phyloP scores from a whole-genome alignment of 1,140 invertebrate species.

The Drosophila carrolli region DNA sequence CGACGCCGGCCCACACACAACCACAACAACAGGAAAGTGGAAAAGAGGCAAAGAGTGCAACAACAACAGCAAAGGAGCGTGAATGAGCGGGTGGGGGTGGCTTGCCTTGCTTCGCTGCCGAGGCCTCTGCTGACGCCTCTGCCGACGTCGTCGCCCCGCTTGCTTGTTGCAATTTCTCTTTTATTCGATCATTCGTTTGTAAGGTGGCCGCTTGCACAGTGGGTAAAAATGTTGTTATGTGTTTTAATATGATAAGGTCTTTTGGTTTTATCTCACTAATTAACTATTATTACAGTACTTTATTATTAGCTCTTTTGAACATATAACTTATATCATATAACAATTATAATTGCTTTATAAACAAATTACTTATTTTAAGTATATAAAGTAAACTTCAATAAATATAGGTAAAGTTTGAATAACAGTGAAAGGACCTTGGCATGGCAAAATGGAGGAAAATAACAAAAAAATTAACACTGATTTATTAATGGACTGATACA shows the following conservation, averaged over 20 bases:
- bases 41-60: constrained; percentile 16
- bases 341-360: too few relatives aligned
- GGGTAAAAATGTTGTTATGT: not conserved
- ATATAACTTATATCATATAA: too few relatives aligned
- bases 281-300: too few relatives aligned
- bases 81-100: constrained; percentile 80
- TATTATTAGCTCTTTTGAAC: too few relatives aligned
- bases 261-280: not conserved
- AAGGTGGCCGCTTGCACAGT: constrained; percentile 71
- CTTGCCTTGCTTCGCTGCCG: constrained; percentile 58
- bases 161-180: constrained; percentile 81
- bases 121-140: constrained; percentile 23
- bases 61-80: constrained; percentile 47
- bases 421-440: too few relatives aligned
- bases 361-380: too few relatives aligned
- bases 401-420: too few relatives aligned
- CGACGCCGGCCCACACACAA: constrained; percentile 56
- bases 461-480: too few relatives aligned
- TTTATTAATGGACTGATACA: too few relatives aligned
- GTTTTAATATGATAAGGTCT: too few relatives aligned
- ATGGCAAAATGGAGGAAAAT: too few relatives aligned
- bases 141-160: constrained; percentile 42
- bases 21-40: constrained; percentile 29
- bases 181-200: constrained; percentile 78
- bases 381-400: too few relatives aligned